A percentile compares a stretch with the other conserved stretches of the same genome.
phyloP scores from a whole-genome alignment of 2,888 invertebrate species.

The Scaptomyza parva region DNA sequence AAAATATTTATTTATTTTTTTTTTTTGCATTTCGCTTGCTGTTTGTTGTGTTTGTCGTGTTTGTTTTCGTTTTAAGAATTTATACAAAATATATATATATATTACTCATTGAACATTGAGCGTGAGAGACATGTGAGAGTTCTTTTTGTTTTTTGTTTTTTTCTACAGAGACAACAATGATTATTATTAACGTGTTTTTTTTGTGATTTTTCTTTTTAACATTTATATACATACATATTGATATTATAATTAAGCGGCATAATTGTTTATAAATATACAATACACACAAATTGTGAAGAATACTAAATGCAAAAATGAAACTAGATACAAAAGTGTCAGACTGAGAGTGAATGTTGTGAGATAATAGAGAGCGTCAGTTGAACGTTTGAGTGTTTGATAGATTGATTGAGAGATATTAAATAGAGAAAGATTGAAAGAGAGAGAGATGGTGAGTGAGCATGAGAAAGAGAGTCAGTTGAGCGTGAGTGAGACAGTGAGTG shows the following conservation, averaged over 20 bases:
- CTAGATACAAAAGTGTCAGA: constrained; percentile 80
- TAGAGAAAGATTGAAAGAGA: constrained; percentile 27
- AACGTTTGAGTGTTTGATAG: constrained; percentile 23
- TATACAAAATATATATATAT: constrained; percentile 32
- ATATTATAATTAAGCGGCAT: constrained; percentile 78
- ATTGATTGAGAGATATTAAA: constrained; percentile 10
- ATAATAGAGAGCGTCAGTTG: constrained; percentile 37
- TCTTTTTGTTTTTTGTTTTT: constrained; percentile 19
- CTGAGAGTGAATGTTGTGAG: constrained; percentile 61
- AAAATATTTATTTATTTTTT: background rate
- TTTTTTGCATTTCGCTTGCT: constrained; percentile 60
- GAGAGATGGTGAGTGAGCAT: constrained; percentile 29
- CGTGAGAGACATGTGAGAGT: constrained; percentile 81
- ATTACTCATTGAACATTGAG: constrained; percentile 70
- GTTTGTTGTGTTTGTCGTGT: constrained; percentile 48
- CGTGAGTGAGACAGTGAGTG: constrained; percentile 39
- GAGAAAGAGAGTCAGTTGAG: constrained; percentile 33
- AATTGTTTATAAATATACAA: constrained; percentile 81
- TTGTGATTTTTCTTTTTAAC: constrained; percentile 52
- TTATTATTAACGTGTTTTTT: constrained; percentile 46
- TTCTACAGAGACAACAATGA: constrained; percentile 51
- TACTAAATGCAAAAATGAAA: constrained; percentile 82
- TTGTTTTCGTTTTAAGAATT: constrained; percentile 41
- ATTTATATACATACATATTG: constrained; percentile 55
- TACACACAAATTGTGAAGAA: constrained; percentile 80